Evolutionary conservation across 2,113 vertebrate genomes (phyloP).

Genomic region (Oreotrochilus melanogaster): DNA sequence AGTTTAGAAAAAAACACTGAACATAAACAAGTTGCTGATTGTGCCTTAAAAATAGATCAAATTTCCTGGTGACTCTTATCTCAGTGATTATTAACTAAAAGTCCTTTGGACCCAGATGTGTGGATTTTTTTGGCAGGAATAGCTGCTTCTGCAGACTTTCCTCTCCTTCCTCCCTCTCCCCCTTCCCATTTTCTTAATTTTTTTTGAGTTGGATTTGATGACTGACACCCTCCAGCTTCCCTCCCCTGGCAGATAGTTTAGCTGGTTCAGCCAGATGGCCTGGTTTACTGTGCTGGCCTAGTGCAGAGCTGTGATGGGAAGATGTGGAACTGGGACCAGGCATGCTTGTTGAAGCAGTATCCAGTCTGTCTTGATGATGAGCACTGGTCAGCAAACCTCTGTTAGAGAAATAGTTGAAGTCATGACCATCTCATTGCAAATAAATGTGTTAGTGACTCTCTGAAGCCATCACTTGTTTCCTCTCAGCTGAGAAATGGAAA

Average conservation of each 20-base stretch:
- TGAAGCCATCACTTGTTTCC: neutral
- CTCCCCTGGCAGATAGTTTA: neutral
- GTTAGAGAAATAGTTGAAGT: neutral
- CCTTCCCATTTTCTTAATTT: neutral
- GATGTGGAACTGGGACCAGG: neutral
- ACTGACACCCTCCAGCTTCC: neutral
- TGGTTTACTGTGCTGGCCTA: neutral
- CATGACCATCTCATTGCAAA: neutral
- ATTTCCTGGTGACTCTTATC: neutral
- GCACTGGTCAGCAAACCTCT: neutral
- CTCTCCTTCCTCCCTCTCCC: neutral
- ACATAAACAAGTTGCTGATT: neutral
- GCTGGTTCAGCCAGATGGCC: neutral
- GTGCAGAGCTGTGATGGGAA: neutral
- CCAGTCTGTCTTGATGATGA: neutral
- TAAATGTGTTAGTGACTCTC: neutral
- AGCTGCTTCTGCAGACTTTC: neutral
- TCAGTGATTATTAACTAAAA: neutral
- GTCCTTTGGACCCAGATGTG: neutral
- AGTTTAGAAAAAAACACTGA: neutral
- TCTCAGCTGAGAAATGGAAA: neutral
- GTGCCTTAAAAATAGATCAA: neutral
- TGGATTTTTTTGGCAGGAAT: neutral
- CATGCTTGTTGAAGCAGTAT: neutral
- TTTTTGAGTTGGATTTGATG: neutral